These are phyloP conservation scores for Strix aluco DNA, from an alignment of 2,113 vertebrate species.

Conservation along the genomic window DNA sequence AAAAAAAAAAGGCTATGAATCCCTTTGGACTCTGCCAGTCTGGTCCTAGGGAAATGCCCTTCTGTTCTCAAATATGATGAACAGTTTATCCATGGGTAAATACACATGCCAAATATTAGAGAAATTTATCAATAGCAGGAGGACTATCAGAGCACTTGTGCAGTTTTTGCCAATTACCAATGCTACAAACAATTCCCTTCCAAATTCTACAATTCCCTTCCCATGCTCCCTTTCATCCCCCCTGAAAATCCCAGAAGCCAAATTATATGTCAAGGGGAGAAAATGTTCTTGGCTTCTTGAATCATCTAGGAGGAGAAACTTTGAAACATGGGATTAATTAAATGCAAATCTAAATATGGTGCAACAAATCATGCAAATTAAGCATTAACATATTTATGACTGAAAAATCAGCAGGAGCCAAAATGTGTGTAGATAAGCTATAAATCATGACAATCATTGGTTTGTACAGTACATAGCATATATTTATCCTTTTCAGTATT, in stretches of 20 bases:
- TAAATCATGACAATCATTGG: neutral
- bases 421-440: conserved; percentile 13
- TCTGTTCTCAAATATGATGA: neutral
- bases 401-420: conserved; percentile 2
- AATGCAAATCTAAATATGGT: neutral
- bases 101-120: neutral
- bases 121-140: neutral
- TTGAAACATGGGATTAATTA: conserved; percentile 17
- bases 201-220: neutral
- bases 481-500: neutral
- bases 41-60: neutral
- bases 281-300: conserved; percentile 37
- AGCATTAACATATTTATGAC: neutral
- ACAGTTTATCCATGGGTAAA: neutral
- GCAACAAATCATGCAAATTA: conserved; percentile 40
- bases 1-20: rapidly evolving
- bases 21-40: neutral
- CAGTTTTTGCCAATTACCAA: neutral
- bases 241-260: neutral
- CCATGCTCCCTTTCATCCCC: neutral
- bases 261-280: conserved; percentile 7
- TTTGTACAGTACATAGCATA: neutral
- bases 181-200: neutral
- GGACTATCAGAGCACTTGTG: neutral
- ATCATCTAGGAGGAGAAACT: neutral